Evolutionary conservation across 1,140 invertebrate species (phyloP).

Genomic region (Drosophila ercepeae): DNA sequence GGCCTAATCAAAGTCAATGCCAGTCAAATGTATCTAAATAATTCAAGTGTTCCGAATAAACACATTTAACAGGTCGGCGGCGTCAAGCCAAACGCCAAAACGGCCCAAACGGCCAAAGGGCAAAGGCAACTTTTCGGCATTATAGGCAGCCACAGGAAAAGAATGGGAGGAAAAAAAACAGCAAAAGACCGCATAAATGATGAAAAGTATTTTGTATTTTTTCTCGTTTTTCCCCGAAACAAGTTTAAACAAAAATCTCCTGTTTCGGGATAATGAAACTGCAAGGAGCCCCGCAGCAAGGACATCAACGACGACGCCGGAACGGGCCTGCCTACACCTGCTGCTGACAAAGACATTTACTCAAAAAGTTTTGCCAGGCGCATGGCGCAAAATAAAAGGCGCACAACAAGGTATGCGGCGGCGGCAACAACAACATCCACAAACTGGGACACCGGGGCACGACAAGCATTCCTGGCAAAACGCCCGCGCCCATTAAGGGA

Average conservation of each 20-base stretch:
- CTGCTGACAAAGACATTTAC: slow-evolving; percentile 82
- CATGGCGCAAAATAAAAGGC: slow-evolving; percentile 66
- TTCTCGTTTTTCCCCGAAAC: slow-evolving; percentile 29
- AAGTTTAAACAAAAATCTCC: slow-evolving; percentile 81
- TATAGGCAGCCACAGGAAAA: slow-evolving; percentile 41
- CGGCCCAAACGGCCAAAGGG: slow-evolving; percentile 20
- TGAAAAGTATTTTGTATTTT: slow-evolving; percentile 71
- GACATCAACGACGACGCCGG: slow-evolving; percentile 22
- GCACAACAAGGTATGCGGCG: slow-evolving; percentile 50
- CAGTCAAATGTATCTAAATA: slow-evolving; percentile 62
- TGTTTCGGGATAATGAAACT: slow-evolving; percentile 74
- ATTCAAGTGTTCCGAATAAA: slow-evolving; percentile 72
- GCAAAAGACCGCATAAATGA: slow-evolving; percentile 79
- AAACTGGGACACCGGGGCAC: slow-evolving; percentile 62
- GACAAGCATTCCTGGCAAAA: slow-evolving; percentile 74
- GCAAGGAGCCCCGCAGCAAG: slow-evolving; percentile 39
- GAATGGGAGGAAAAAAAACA: slow-evolving; percentile 28
- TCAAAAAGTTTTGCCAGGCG: slow-evolving; percentile 72
- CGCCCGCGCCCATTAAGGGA: slow-evolving; percentile 69
- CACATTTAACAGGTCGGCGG: slow-evolving; percentile 58
- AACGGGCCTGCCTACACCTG: slow-evolving; percentile 64
- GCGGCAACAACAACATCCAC: slow-evolving; percentile 27
- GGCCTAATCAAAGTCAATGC: slow-evolving; percentile 52
- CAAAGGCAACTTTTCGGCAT: slow-evolving; percentile 61
- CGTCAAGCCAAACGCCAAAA: slow-evolving; percentile 30